phyloP scores from a whole-genome alignment of 2,797 vertebrate species.

The Leuciscus waleckii region DNA sequence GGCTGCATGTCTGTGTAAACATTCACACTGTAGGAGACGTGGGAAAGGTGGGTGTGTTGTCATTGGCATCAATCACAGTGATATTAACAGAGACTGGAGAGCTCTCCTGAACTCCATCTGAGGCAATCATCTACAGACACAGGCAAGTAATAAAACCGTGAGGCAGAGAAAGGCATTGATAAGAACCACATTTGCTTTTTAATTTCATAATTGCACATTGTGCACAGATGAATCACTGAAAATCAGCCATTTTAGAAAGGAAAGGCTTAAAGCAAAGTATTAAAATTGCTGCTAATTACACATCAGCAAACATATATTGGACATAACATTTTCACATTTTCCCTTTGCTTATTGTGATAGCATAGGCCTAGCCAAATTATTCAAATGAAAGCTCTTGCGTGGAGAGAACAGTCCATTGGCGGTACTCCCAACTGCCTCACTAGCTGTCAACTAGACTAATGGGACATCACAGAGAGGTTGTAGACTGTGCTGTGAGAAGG shows the following conservation, averaged over 20 bases:
- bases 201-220: slow-evolving; percentile 17
- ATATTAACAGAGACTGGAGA: slow-evolving; percentile 85
- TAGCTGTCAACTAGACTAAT: slow-evolving; percentile 30
- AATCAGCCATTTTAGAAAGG: slow-evolving; percentile 9
- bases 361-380: slow-evolving; percentile 18
- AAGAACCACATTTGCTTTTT: neutral
- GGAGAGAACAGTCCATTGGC: slow-evolving; percentile 9
- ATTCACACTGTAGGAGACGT: slow-evolving; percentile 89
- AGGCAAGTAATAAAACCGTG: neutral
- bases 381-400: slow-evolving; percentile 15
- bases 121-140: slow-evolving; percentile 85
- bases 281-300: neutral
- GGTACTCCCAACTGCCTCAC: slow-evolving; percentile 1
- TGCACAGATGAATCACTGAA: slow-evolving; percentile 3
- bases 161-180: neutral
- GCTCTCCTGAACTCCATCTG: slow-evolving; percentile 94
- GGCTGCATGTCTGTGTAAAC: slow-evolving; percentile 91
- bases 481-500: slow-evolving; percentile 10
- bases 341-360: slow-evolving; percentile 1
- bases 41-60: slow-evolving; percentile 92
- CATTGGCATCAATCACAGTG: slow-evolving; percentile 92
- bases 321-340: slow-evolving; percentile 5
- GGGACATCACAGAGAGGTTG: slow-evolving; percentile 21
- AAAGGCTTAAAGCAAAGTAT: neutral
- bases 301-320: neutral